phyloP scores from a whole-genome alignment of 1,140 invertebrate genomes.

The Nymphalis io region DNA sequence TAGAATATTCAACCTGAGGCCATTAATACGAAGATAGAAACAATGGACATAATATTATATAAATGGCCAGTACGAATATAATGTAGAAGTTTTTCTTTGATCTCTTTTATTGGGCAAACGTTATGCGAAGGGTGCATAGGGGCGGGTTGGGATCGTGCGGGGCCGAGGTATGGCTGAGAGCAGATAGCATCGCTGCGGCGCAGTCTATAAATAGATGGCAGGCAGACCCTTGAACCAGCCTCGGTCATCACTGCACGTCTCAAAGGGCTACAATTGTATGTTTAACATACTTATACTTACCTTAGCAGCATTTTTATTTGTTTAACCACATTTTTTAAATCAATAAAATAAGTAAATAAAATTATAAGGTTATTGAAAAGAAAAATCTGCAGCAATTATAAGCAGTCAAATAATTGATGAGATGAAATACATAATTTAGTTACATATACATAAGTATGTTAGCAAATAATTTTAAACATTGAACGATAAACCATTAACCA shows the following conservation, averaged over 20 bases:
- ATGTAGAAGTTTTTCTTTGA: slow-evolving; percentile 68
- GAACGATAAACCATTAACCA: background rate
- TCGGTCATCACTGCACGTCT: slow-evolving; percentile 61
- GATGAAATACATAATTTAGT: background rate
- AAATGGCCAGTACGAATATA: slow-evolving; percentile 75
- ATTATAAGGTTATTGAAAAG: background rate
- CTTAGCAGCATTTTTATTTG: slow-evolving; percentile 27
- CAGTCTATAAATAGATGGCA: slow-evolving; percentile 75
- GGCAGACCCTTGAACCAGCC: slow-evolving; percentile 75
- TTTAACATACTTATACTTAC: slow-evolving; percentile 42
- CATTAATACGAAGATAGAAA: slow-evolving; percentile 67
- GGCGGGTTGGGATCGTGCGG: slow-evolving; percentile 69
- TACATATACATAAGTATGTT: background rate
- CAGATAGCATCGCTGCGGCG: slow-evolving; percentile 73
- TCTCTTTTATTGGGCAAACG: slow-evolving; percentile 74
- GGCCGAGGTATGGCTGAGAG: slow-evolving; percentile 56
- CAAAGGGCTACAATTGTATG: slow-evolving; percentile 62
- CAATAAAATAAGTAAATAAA: background rate
- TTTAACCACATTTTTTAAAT: background rate
- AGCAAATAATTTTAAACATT: background rate
- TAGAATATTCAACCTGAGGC: slow-evolving; percentile 56
- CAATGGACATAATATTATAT: slow-evolving; percentile 72
- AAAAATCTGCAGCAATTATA: background rate
- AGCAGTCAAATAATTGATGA: background rate
- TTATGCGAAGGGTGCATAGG: slow-evolving; percentile 71